Evolutionary conservation across 2,888 invertebrate genomes (phyloP).

Genomic region (Ditylenchus weischeri): DNA sequence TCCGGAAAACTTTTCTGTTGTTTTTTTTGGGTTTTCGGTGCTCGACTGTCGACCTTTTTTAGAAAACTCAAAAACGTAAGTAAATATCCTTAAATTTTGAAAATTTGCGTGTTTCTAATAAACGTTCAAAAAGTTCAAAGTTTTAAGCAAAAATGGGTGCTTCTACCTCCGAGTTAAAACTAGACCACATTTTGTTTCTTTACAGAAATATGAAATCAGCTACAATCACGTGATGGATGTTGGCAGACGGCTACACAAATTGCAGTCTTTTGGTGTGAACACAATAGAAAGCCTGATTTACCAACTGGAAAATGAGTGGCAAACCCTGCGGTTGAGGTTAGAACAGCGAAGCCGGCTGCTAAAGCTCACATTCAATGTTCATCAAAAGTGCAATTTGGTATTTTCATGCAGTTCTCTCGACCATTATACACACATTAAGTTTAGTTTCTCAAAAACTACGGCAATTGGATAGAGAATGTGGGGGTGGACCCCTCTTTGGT

Average conservation of each 20-base stretch:
- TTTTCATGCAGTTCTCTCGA: not conserved
- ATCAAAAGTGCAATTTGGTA: slow-evolving; percentile 32
- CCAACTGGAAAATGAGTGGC: slow-evolving; percentile 40
- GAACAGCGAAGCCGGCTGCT: slow-evolving; percentile 30
- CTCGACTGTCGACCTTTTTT: too few species aligned
- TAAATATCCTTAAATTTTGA: too few species aligned
- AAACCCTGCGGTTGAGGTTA: slow-evolving; percentile 21
- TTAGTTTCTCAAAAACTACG: slow-evolving; percentile 40
- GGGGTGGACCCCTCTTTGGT: slow-evolving; percentile 44
- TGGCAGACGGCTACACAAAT: slow-evolving; percentile 19
- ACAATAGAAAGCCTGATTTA: slow-evolving; percentile 26
- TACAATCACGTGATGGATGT: slow-evolving; percentile 34
- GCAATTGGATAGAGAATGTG: slow-evolving; percentile 41
- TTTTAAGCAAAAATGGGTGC: too few species aligned
- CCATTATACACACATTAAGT: not conserved
- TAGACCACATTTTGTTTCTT: not conserved
- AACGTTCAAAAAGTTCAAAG: too few species aligned
- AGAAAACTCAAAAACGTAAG: too few species aligned
- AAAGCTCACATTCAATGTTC: slow-evolving; percentile 35
- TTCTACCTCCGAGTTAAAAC: too few species aligned
- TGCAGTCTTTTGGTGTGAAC: slow-evolving; percentile 15
- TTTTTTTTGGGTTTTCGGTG: too few species aligned
- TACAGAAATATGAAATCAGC: slow-evolving; percentile 35
- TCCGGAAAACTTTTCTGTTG: too few species aligned
- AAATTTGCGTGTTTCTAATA: too few species aligned